Base-by-base conservation (phyloP, 2,888 invertebrate genomes). In the Lobophora halterata region DNA sequence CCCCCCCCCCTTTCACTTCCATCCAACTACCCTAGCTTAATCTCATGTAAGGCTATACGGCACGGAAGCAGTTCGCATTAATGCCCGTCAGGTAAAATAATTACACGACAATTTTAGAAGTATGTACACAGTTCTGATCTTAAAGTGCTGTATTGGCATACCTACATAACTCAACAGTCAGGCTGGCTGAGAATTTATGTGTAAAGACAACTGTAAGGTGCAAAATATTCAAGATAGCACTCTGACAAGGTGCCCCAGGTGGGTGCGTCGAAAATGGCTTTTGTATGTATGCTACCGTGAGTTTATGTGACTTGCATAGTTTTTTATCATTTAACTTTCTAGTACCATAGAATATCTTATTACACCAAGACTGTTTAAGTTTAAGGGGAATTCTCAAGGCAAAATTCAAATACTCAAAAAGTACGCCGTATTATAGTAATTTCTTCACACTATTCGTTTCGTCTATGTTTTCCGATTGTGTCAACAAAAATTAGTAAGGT, bases 31-130 rank as follows among this genome's bases (percentile, higher is more conserved):
- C 76, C 71, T 60, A 71, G 61, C 72, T 83, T 87, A 87, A 86
- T 86, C 80, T 83, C 82, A 76, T 80, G 82, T 85, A 79, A 80
- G 81, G 72, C 75, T 76, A 75, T 70, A 79, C 72, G 68, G 62
- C 55, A 58, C 63, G 66, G 68, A 71, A 79, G 70, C 69, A 76
- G 74, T 72, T 66, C 66, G 55, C 68, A 73, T 78, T 78, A 76
- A 72, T 70, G 69, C 61, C 13, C 31, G 24, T 55, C 61, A 65
- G 55, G 58, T 68, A 62, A 63, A 66, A 68, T 63, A 65, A 61
- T 63, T 53, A 44, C 61, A 58, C 61, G 28, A 45, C 46, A 46
- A 20, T 30, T 11, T 14, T 16, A 25, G 7, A 19, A 30, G 10
- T 18, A 20, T 8, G 37, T 32, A 38, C 18, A 14, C 28, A 28